phyloP scores from a whole-genome alignment of 2,888 invertebrate genomes.

The Eupelmus urozonus region DNA sequence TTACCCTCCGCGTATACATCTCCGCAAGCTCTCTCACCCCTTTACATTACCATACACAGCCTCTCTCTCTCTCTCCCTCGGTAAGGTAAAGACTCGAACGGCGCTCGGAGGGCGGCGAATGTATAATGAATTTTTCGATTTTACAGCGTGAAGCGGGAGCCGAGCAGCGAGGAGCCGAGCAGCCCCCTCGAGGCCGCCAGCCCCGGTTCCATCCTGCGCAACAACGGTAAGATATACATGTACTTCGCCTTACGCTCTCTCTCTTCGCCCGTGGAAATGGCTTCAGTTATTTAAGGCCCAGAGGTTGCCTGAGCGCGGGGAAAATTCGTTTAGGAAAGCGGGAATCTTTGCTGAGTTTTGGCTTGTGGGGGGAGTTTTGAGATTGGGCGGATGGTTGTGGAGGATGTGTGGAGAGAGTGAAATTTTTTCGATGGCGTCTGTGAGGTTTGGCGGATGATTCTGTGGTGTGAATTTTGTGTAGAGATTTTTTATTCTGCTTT shows the following conservation, averaged over 20 bases:
- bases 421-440: too few species aligned
- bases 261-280: slow-evolving; percentile 45
- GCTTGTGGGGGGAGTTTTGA: too few species aligned
- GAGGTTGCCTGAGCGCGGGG: neutral
- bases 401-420: too few species aligned
- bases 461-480: too few species aligned
- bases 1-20: too few species aligned
- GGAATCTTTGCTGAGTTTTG: too few species aligned
- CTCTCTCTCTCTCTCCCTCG: too few species aligned
- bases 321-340: neutral
- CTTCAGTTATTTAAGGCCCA: slow-evolving; percentile 62
- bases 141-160: slow-evolving; percentile 75
- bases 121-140: slow-evolving; percentile 66
- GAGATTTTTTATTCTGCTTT: too few species aligned
- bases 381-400: neutral
- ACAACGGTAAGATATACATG: slow-evolving; percentile 73
- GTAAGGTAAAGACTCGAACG: too few species aligned
- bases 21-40: too few species aligned
- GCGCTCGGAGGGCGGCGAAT: slow-evolving; percentile 35
- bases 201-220: slow-evolving; percentile 75
- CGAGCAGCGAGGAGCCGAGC: slow-evolving; percentile 74
- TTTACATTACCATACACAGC: too few species aligned
- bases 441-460: too few species aligned
- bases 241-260: neutral
- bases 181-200: slow-evolving; percentile 76